Evolutionary conservation across 2,113 vertebrate genomes (phyloP).

Genomic region (Megaptera novaeangliae): DNA sequence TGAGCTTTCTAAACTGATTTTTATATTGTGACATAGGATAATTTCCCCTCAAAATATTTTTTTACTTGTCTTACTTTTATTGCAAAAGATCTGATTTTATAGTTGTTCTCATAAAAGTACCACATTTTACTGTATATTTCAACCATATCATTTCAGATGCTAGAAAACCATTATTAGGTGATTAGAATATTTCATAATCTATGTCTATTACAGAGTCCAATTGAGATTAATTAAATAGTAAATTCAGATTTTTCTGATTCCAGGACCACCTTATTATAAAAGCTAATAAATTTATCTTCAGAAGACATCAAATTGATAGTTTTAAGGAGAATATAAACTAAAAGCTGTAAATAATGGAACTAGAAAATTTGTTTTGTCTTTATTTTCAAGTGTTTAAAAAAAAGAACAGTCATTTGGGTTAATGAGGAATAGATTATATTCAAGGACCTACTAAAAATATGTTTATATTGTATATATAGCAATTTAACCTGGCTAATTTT

Average conservation of each 20-base stretch:
- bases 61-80: not conserved
- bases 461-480: not conserved
- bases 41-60: not conserved
- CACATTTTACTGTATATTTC: not conserved
- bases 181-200: not conserved
- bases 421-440: not conserved
- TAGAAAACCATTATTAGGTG: not conserved
- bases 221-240: not conserved
- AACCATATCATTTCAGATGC: not conserved
- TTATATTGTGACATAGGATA: not conserved
- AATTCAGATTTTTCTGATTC: not conserved
- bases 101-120: not conserved
- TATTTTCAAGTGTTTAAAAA: not conserved
- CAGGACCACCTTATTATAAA: not conserved
- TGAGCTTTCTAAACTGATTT: not conserved
- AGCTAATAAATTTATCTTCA: not conserved
- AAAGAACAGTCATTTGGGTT: not conserved
- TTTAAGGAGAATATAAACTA: not conserved
- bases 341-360: not conserved
- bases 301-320: not conserved
- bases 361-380: not conserved
- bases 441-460: not conserved
- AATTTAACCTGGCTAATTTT: not conserved
- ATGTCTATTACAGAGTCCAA: not conserved
- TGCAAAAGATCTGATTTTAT: not conserved